Evolutionary conservation across 2,797 vertebrate genomes (phyloP), one percentile per base, ranked within the genome.

Genomic region (Hoplostethus mediterraneus): DNA sequence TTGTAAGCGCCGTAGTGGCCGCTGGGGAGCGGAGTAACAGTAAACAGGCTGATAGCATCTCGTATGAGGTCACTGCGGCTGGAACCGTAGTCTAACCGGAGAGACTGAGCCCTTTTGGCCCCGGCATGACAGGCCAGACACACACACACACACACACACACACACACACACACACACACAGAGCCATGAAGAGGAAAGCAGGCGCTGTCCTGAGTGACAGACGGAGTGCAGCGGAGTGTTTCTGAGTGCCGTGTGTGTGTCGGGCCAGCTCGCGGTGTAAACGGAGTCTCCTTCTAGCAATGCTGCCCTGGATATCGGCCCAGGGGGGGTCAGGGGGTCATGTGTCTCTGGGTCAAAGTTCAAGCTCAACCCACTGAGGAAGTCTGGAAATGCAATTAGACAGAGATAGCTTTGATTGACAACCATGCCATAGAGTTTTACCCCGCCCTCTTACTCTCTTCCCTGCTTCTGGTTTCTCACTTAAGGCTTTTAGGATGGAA

Each of bases 21-120:
- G 30, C 78, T 42, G 72, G 77, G 71, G 83, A 89, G 71, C 61
- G 10, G 63, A 51, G 78, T 72, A 75, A 75, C 33, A 0, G 71
- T 90, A 85, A 90, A 90, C 82, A 85, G 64, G 28, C 69, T 64
- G 87, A 86, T 90, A 81, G 58, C 72, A 86, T 92, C 87, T 73
- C 51, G 49, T 14, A 79, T 86, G 82, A 89, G 59, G 65, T 87
- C 82, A 85, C 62, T 30, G 67, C 1, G 36, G 56, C 71, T 75
- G 76, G 70, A 77, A 63, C 55, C 6, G 3, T 14, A 38, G 49
- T 55, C 38, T 38, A 47, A 56, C 52, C 60, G 21, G 30, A 71
- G 64, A 79, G 42, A 58, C 10, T 1, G 17, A 67, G 14, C 11
- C 49, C 11, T 25, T 38, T 3, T n/a, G 12, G 30, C 54, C 13